phyloP scores from a whole-genome alignment of 2,797 vertebrate species.

The Halcyon smyrnensis region DNA sequence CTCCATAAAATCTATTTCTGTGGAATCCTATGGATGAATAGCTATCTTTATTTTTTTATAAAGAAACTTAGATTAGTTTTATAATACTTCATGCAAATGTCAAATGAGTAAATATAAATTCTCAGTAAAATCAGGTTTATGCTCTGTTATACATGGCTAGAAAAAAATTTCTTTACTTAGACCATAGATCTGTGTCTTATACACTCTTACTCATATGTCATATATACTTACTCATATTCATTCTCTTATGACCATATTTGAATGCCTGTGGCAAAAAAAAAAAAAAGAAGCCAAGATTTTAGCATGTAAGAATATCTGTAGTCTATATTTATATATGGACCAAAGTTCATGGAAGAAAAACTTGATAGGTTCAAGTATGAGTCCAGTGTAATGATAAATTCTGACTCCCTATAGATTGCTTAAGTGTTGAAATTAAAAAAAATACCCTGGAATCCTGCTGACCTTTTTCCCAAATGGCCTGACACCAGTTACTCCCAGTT shows the following conservation, averaged over 20 bases:
- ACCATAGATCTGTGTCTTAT: background rate
- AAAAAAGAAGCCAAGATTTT: constrained; percentile 17
- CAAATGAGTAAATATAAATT: background rate
- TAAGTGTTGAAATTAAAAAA: constrained; percentile 50
- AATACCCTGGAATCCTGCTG: constrained; percentile 37
- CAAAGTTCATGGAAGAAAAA: constrained; percentile 34
- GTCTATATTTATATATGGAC: background rate
- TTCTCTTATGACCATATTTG: constrained; percentile 8
- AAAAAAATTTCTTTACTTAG: background rate
- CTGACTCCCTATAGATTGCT: background rate
- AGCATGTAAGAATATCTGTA: background rate
- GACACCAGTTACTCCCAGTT: constrained; percentile 44
- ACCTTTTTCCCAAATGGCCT: background rate
- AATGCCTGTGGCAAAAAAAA: constrained; percentile 30
- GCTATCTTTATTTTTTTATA: background rate
- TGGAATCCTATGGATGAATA: background rate
- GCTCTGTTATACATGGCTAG: background rate
- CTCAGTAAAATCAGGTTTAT: background rate
- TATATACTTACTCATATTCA: background rate
- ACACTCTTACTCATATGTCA: background rate
- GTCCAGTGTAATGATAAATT: constrained; percentile 41
- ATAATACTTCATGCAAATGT: background rate
- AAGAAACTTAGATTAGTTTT: background rate
- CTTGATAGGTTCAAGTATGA: background rate
- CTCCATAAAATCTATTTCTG: constrained; percentile 7